These are phyloP conservation scores for Pampusana beccarii DNA, from an alignment of 2,113 vertebrate genomes.

Conservation along the genomic window DNA sequence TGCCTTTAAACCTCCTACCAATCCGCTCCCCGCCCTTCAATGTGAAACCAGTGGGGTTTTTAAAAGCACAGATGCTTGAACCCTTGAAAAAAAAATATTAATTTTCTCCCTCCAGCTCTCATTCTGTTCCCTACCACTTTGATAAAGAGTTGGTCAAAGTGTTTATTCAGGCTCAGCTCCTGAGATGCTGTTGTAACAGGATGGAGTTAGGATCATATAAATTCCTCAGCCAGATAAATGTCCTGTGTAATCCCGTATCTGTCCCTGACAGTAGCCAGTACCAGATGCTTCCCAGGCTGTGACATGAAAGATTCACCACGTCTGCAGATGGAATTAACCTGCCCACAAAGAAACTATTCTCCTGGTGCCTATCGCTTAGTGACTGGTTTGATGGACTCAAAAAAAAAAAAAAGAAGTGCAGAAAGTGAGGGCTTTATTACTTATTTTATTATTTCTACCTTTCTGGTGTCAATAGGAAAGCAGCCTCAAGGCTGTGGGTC, in stretches of 20 bases:
- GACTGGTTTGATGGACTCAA: background rate
- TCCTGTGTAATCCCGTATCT: background rate
- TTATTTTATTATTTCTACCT: background rate
- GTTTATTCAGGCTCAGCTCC: background rate
- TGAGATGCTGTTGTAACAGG: background rate
- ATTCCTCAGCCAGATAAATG: background rate
- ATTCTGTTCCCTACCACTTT: background rate
- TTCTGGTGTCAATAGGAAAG: background rate
- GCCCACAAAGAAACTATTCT: background rate
- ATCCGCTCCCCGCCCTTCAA: background rate
- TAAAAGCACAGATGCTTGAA: background rate
- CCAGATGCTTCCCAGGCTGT: background rate
- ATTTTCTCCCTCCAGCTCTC: background rate
- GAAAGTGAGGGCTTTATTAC: rapidly evolving
- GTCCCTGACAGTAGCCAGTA: background rate
- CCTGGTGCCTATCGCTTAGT: no score
- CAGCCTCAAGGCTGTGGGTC: background rate
- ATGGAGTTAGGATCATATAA: background rate
- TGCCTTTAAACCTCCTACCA: background rate
- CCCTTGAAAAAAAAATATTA: background rate
- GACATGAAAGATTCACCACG: rapidly evolving
- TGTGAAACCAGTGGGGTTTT: rapidly evolving
- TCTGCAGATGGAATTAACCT: background rate
- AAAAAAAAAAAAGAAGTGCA: background rate
- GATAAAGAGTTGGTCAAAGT: background rate